These are phyloP conservation scores for Pachyramphus minor DNA, from an alignment of 2,113 vertebrate species.

Conservation along the genomic window DNA sequence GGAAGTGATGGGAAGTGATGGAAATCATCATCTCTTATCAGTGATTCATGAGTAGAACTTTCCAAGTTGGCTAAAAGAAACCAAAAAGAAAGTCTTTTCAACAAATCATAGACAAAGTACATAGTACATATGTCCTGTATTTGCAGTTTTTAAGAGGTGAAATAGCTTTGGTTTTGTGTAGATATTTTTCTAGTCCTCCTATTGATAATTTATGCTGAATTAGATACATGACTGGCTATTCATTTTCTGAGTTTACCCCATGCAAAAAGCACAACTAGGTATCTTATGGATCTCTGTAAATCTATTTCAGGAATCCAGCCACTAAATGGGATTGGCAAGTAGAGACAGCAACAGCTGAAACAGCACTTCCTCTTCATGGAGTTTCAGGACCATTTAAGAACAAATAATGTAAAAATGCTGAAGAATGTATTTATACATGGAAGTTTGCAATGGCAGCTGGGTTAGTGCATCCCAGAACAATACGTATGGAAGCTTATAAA, in stretches of 20 bases:
- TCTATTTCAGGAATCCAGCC: not conserved
- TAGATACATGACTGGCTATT: not conserved
- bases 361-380: not conserved
- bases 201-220: not conserved
- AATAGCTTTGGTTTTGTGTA: not conserved
- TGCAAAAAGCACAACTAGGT: not conserved
- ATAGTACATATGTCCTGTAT: not conserved
- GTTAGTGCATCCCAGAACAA: not conserved
- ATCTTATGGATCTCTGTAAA: not conserved
- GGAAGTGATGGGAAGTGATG: constrained; percentile 80
- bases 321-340: not conserved
- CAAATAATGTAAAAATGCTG: not conserved
- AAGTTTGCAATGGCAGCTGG: not conserved
- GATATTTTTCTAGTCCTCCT: not conserved
- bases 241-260: not conserved
- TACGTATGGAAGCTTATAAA: not conserved
- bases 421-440: not conserved
- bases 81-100: not conserved
- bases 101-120: not conserved
- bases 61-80: constrained; percentile 74
- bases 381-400: not conserved
- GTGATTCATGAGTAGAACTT: constrained; percentile 73
- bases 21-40: constrained; percentile 76
- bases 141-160: not conserved
- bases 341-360: not conserved